Percentiles rank a stretch among this genome's conserved stretches.
These are phyloP conservation scores for Schrankia costaestrigalis DNA, from an alignment of 2,888 invertebrate genomes.

Conservation along the genomic window DNA sequence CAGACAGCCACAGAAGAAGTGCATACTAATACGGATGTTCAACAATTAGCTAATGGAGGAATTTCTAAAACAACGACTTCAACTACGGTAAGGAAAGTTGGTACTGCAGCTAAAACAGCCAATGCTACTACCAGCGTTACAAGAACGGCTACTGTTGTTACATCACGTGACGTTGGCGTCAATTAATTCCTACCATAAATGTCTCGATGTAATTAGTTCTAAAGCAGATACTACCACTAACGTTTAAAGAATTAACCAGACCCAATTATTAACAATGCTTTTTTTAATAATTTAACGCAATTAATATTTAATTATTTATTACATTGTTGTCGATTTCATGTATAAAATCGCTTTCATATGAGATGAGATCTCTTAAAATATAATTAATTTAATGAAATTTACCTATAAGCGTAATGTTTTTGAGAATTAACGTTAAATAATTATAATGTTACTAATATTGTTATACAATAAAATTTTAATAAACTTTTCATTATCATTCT, in stretches of 20 bases:
- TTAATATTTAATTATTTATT: slow-evolving; percentile 30
- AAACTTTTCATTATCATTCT: slow-evolving; percentile 36
- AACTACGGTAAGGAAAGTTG: slow-evolving; percentile 63
- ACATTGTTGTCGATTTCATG: slow-evolving; percentile 21
- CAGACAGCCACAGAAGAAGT: slow-evolving; percentile 62
- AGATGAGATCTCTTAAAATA: slow-evolving; percentile 24
- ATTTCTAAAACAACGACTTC: slow-evolving; percentile 66
- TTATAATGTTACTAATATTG: slow-evolving; percentile 61
- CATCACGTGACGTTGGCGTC: slow-evolving; percentile 68
- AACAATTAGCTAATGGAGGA: slow-evolving; percentile 66
- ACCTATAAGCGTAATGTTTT: slow-evolving; percentile 19
- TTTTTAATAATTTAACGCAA: slow-evolving; percentile 11
- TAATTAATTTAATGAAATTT: slow-evolving; percentile 15
- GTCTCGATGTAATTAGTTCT: too few species aligned
- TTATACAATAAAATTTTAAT: slow-evolving; percentile 44
- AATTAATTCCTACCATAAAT: too few species aligned
- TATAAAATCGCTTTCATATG: slow-evolving; percentile 14
- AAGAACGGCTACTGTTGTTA: slow-evolving; percentile 62
- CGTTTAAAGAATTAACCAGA: slow-evolving; percentile 17
- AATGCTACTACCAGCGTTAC: slow-evolving; percentile 57
- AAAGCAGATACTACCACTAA: too few species aligned
- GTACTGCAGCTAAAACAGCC: slow-evolving; percentile 62
- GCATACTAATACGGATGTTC: slow-evolving; percentile 59
- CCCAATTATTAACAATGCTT: slow-evolving; percentile 12
- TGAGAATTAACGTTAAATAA: slow-evolving; percentile 27